Base-by-base conservation (phyloP, 2,113 vertebrate species). In the Hucho hucho region DNA sequence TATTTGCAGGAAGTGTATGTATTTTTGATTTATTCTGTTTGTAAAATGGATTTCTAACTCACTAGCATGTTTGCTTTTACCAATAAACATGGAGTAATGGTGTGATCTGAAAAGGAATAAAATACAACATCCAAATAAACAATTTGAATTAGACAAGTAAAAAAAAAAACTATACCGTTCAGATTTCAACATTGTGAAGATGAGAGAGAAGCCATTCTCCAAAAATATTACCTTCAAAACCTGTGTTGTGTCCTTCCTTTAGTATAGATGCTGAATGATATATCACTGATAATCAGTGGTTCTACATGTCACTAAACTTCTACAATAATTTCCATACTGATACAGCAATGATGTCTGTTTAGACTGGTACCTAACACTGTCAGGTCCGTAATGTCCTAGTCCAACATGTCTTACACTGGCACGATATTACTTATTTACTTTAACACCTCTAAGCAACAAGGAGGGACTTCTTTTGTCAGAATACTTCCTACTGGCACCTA, bases 51-150 rank as follows among this genome's bases (percentile, higher is more conserved):
- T 98, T 99, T 98, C 95, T 97, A 97, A 98, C 93, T 93, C 83
- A 90, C 86, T 86, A 96, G 97, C 96, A 97, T 98, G 96, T 96
- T 96, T 95, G 96, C 95, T 95, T 95, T 91, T 97, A 96, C 94
- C 95, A 99, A 98, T 98, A 98, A 99, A 99, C 95, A 95, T 86
- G 86, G 86, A 92, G 94, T 95, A 96, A 98, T 97, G 95, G 95
- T 84, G 77, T 82, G 86, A 84, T 89, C 87, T 75, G 59, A 83
- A 80, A 12, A 75, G 58, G n/a, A 24, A 84, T 81, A 63, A 3
- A 76, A 66, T 86, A 75, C 9, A 85, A 89, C 84, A 74, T 64
- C 32, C 22, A 9, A 4, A 43, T 18, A 63, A 64, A 32, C 2
- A 37, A 79, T 70, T 78, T 75, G 0, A 79, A 90, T 90, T 92